Base-by-base conservation (phyloP, 53 echinoderm and acorn worm genomes). In the Hippasteria phrygiana region DNA sequence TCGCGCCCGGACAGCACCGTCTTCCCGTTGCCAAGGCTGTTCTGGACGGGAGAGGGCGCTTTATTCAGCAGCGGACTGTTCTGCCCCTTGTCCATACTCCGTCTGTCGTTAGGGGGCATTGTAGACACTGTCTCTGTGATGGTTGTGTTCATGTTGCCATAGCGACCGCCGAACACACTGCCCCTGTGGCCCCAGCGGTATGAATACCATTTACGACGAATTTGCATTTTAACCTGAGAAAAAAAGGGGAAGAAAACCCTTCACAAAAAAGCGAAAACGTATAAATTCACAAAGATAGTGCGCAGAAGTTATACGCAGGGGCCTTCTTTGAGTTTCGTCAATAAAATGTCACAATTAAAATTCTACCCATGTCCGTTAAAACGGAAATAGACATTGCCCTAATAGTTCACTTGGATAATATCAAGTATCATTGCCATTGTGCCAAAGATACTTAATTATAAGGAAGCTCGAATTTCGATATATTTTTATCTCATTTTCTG, bases 221-320 rank as follows among this genome's bases (percentile, higher is more conserved):
- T 90, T 90, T 96, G 96, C 93, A 96, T 92, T 91, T 96, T 96
- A 26, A 96, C 96, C 96, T 96, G 43, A 18, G 56, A 87, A 62
- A 55, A 16, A 22, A 6, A 51, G 22, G 22, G 22, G 10, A 74
- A 26, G 18, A 43, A 75, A 37, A 37, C 1, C 31, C 12, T 67
- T 32, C 27, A 11, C 69, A 67, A 67, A 35, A 14, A 12, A 32
- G n/a, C n/a, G n/a, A n/a, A n/a, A n/a, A n/a, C n/a, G n/a, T n/a
- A n/a, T n/a, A n/a, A n/a, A n/a, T n/a, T n/a, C n/a, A n/a, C n/a
- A n/a, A n/a, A n/a, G n/a, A n/a, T n/a, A n/a, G n/a, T n/a, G n/a
- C n/a, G n/a, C n/a, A n/a, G n/a, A n/a, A n/a, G n/a, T n/a, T n/a
- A n/a, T n/a, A n/a, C n/a, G n/a, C n/a, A n/a, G n/a, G n/a, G n/a